phyloP scores from a whole-genome alignment of 2,113 vertebrate species.

The Cichladusa arquata region DNA sequence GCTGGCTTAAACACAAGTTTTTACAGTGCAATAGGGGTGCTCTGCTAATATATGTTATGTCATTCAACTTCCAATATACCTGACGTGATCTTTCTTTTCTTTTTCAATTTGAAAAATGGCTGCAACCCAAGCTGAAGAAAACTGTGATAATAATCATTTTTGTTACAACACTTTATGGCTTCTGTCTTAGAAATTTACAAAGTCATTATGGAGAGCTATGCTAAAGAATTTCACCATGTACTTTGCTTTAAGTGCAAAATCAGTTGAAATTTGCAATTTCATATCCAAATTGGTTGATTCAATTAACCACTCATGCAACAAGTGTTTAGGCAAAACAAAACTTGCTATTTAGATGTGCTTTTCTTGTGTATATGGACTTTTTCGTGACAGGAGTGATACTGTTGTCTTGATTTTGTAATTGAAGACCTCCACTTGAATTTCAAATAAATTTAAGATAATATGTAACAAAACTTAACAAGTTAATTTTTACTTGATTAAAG shows the following conservation, averaged over 20 bases:
- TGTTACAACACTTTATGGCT: neutral
- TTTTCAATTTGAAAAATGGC: neutral
- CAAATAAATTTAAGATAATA: neutral
- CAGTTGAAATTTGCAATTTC: neutral
- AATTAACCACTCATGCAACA: neutral
- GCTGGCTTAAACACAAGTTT: slow-evolving; percentile 9
- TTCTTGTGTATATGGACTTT: neutral
- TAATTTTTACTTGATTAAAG: no score
- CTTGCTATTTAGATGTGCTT: neutral
- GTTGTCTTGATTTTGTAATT: neutral
- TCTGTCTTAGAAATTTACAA: neutral
- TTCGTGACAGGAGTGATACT: neutral
- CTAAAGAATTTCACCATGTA: neutral
- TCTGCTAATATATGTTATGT: neutral
- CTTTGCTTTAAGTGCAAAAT: neutral
- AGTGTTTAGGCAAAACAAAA: neutral
- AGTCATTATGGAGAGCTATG: neutral
- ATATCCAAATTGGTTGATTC: neutral
- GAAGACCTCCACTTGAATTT: neutral
- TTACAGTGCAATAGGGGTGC: neutral
- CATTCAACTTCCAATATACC: neutral
- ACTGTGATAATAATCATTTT: neutral
- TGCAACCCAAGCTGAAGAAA: neutral
- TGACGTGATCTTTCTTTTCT: neutral
- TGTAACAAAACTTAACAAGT: neutral